A percentile compares a stretch with the other conserved stretches of the same genome.
These are phyloP conservation scores for Artibeus jamaicensis DNA, from an alignment of 2,797 vertebrate species.

Conservation along the genomic window DNA sequence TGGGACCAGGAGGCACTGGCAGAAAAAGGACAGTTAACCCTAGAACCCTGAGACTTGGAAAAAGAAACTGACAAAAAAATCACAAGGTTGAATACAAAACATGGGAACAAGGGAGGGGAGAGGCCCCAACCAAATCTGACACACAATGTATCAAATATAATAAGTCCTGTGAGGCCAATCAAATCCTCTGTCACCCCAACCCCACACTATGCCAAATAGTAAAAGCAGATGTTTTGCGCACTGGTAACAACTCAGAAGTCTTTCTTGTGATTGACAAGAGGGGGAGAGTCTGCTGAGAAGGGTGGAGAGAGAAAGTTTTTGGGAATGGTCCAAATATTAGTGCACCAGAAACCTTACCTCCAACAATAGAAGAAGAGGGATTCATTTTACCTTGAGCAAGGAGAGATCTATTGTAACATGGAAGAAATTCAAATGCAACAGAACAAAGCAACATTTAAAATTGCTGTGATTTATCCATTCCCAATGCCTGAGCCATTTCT, in stretches of 20 bases:
- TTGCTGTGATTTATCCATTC: conserved; percentile 79
- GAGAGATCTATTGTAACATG: conserved; percentile 76
- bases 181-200: conserved; percentile 76
- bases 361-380: conserved; percentile 67
- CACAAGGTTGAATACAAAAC: conserved; percentile 26
- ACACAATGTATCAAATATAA: conserved; percentile 82
- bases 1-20: background rate
- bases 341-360: conserved; percentile 68
- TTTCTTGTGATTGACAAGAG: conserved; percentile 76
- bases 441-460: conserved; percentile 75
- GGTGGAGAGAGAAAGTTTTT: conserved; percentile 55
- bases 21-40: conserved; percentile 38
- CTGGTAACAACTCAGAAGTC: conserved; percentile 79
- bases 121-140: conserved; percentile 74
- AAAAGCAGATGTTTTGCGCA: conserved; percentile 85
- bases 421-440: conserved; percentile 77
- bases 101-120: conserved; percentile 65
- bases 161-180: conserved; percentile 84
- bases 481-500: conserved; percentile 74
- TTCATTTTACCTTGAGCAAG: conserved; percentile 77
- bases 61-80: background rate
- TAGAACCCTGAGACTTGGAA: background rate
- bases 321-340: conserved; percentile 77
- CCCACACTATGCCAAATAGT: conserved; percentile 81
- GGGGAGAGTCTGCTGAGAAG: conserved; percentile 19